phyloP scores from a whole-genome alignment of 2,797 vertebrate genomes.

The Clamator glandarius region DNA sequence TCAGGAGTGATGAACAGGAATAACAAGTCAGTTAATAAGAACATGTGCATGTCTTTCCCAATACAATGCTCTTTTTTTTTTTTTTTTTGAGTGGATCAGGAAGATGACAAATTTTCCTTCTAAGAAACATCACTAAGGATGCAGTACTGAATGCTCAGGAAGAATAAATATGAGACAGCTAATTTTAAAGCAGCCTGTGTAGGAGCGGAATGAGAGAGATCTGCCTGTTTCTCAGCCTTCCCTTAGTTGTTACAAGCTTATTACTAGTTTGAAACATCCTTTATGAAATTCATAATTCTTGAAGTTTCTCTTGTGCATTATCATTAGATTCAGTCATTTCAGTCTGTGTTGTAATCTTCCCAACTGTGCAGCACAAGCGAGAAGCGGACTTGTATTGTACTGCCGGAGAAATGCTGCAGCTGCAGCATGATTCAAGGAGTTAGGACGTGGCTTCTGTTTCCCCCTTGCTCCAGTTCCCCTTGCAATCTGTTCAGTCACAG shows the following conservation, averaged over 20 bases:
- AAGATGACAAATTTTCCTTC: not conserved
- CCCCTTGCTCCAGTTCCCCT: not conserved
- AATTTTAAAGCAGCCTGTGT: not conserved
- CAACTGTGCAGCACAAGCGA: not conserved
- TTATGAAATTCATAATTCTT: not conserved
- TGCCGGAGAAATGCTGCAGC: not conserved
- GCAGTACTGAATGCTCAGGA: not conserved
- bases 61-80: slow-evolving; percentile 1
- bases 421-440: not conserved
- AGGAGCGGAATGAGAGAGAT: not conserved
- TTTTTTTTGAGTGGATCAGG: not conserved
- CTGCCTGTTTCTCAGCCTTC: not conserved
- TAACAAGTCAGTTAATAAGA: slow-evolving; percentile 36
- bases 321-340: not conserved
- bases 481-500: not conserved
- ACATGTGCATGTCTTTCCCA: not conserved
- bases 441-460: not conserved
- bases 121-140: not conserved
- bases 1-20: slow-evolving; percentile 26
- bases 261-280: not conserved
- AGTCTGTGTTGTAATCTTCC: not conserved
- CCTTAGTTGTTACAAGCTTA: not conserved
- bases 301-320: not conserved
- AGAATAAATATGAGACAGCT: not conserved
- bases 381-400: not conserved